Conservation (phyloP, 2,888 invertebrate species). For the Vanessa cardui region DNA sequence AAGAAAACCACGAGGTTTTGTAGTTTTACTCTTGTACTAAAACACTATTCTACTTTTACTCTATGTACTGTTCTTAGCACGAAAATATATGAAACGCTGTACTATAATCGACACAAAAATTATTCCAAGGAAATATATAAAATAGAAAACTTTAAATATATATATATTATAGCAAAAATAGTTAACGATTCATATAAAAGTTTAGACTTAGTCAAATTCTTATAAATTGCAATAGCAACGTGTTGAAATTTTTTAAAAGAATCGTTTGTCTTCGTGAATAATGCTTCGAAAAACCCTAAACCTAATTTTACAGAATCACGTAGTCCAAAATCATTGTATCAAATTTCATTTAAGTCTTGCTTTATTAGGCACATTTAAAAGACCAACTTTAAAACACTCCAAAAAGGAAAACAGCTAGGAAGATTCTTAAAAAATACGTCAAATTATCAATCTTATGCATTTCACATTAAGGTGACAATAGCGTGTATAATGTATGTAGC, state of each 20-base stretch:
- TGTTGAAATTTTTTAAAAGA: background rate
- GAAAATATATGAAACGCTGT: background rate
- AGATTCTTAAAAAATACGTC: background rate
- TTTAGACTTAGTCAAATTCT: background rate
- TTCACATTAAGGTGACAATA: background rate
- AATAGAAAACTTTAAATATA: background rate
- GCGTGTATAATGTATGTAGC: background rate
- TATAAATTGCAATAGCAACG: slow-evolving; percentile 2
- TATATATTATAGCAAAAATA: slow-evolving; percentile 11
- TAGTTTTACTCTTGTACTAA: no score
- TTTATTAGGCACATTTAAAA: background rate
- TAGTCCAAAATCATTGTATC: background rate
- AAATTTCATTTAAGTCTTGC: background rate
- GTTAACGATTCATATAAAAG: slow-evolving; percentile 1
- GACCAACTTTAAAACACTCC: background rate
- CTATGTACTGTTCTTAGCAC: no score
- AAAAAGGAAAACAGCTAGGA: background rate
- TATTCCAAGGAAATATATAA: background rate
- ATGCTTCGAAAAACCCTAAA: background rate
- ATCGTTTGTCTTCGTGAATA: background rate
- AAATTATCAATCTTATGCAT: background rate
- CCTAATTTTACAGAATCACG: background rate
- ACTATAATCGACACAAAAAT: background rate
- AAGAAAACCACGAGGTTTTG: no score
- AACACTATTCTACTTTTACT: no score